These are phyloP conservation scores for Sibirionetta formosa DNA, from an alignment of 2,797 vertebrate genomes.

Conservation along the genomic window DNA sequence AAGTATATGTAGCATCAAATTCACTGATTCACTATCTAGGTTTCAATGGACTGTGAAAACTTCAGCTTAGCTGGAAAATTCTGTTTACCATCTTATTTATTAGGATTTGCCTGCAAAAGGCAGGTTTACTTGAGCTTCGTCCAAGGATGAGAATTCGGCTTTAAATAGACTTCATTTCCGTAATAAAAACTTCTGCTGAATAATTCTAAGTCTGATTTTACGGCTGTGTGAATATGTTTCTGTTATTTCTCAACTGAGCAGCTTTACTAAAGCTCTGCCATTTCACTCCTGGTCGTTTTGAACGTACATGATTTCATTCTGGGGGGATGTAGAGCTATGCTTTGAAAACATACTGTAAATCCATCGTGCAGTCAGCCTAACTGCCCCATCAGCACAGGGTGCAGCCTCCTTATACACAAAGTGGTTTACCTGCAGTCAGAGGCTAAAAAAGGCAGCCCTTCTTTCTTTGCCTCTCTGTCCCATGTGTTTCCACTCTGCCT, in stretches of 20 bases:
- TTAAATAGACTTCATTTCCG: neutral
- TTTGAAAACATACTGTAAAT: neutral
- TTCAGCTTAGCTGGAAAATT: neutral
- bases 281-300: slow-evolving; percentile 1
- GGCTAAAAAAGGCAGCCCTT: neutral
- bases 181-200: neutral
- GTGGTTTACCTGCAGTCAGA: rapidly evolving
- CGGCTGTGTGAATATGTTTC: neutral
- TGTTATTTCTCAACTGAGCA: slow-evolving; percentile 6
- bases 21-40: neutral
- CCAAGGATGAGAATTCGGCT: neutral
- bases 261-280: neutral
- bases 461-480: neutral
- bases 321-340: neutral
- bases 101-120: neutral
- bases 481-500: neutral
- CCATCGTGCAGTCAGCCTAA: rapidly evolving
- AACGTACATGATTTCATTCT: neutral
- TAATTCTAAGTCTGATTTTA: neutral
- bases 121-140: neutral
- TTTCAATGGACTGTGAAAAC: neutral
- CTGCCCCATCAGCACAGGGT: neutral
- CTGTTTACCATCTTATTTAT: neutral
- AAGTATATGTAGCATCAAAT: neutral
- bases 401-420: neutral